Percentiles rank a stretch among this genome's conserved stretches.
Evolutionary conservation across 2,113 vertebrate species (phyloP).

Genomic region (Psittacara wagleri): DNA sequence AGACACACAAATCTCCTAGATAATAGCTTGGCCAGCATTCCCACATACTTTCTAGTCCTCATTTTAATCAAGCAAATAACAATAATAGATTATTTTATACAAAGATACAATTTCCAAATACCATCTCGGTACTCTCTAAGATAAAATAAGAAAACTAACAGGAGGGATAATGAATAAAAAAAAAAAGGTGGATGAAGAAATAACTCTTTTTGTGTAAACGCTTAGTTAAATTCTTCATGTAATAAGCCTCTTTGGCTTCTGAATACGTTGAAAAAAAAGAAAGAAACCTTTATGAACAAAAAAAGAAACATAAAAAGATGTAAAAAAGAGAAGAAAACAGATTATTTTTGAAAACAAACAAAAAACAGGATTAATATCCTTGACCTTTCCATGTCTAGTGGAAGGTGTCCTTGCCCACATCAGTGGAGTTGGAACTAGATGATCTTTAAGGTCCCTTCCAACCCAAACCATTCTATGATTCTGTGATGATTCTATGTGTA

Average conservation of each 20-base stretch:
- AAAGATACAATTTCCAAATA: not conserved
- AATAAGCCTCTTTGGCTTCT: not conserved
- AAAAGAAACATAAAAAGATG: not conserved
- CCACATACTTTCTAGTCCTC: not conserved
- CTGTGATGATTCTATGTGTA: not conserved
- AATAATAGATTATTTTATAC: not conserved
- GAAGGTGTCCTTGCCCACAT: not conserved
- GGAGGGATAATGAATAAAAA: not conserved
- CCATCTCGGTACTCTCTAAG: not conserved
- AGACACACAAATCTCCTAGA: not conserved
- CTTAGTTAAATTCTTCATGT: not conserved
- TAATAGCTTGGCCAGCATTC: not conserved
- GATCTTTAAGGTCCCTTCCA: not conserved
- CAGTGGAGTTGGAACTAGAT: not conserved
- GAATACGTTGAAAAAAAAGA: not conserved
- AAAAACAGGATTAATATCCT: not conserved
- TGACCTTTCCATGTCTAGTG: not conserved
- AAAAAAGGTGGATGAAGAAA: not conserved
- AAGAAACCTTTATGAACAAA: not conserved
- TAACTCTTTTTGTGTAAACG: not conserved
- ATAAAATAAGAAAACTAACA: not conserved
- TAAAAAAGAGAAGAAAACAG: not conserved
- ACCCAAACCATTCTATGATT: not conserved
- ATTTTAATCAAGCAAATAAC: not conserved
- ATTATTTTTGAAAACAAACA: not conserved